phyloP scores from a whole-genome alignment of 2,113 vertebrate species.

The Hippocampus barbouri region DNA sequence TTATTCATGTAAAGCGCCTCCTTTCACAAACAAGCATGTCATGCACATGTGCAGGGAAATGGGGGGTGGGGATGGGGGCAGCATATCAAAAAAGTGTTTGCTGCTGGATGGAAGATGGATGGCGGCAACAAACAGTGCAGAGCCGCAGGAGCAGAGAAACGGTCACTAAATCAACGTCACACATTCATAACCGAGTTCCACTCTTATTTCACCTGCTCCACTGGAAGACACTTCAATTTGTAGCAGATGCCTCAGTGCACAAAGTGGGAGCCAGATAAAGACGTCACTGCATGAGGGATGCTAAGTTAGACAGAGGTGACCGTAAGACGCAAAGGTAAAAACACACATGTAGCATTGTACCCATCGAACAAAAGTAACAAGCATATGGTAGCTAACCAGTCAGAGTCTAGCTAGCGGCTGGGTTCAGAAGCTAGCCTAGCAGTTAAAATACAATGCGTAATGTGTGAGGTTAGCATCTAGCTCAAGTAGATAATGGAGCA shows the following conservation, averaged over 20 bases:
- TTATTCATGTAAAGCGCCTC: too few relatives aligned
- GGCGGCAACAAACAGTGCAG: conserved; percentile 59
- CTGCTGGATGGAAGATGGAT: conserved; percentile 53
- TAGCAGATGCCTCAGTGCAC: conserved; percentile 10
- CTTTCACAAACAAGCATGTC: too few relatives aligned
- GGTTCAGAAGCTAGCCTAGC: too few relatives aligned
- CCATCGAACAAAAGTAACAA: too few relatives aligned
- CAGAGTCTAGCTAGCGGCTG: not conserved
- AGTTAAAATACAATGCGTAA: not conserved
- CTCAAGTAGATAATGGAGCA: not conserved
- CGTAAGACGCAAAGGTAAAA: too few relatives aligned
- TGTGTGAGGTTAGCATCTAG: not conserved
- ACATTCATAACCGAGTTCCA: conserved; percentile 55
- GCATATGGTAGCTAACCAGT: not conserved
- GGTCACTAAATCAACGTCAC: conserved; percentile 62
- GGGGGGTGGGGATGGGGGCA: too few relatives aligned
- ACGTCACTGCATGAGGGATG: not conserved
- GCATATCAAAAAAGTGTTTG: conserved; percentile 36
- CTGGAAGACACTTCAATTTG: conserved; percentile 13
- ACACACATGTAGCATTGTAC: too few relatives aligned
- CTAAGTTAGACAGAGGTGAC: too few relatives aligned
- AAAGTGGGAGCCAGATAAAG: not conserved
- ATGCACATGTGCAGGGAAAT: too few relatives aligned
- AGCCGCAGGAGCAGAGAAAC: conserved; percentile 45
- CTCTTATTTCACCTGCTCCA: conserved; percentile 33